Evolutionary conservation across 2,797 vertebrate genomes (phyloP), one percentile per base, ranked within the genome.

Genomic region (Brachyrhaphis roseni): DNA sequence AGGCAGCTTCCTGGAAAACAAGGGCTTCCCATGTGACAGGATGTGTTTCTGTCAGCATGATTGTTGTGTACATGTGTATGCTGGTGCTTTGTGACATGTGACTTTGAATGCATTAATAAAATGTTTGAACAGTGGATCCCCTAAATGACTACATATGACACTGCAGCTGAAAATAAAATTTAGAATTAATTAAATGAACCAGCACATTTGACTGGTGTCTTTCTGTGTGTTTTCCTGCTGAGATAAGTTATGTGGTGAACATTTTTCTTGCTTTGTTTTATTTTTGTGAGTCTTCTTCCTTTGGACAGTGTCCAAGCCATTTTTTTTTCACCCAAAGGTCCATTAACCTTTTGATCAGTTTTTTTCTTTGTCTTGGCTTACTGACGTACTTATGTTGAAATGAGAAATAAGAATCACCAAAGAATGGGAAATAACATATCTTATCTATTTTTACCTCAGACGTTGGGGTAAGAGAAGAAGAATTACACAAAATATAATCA

Each of bases 331-430:
- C 66, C 62, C n/a, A 79, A 77, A 78, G 72, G 86, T 90, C 74
- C 77, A 87, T 91, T 86, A 88, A 87, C 78, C 64, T 87, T 82
- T 89, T 47, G 75, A n/a, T 79, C 57, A 83, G 87, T 84, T 80
- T 73, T 80, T 75, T 82, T 82, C 53, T 64, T 82, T 70, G 74
- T 49, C 18, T 82, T 88, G 83, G 36, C 81, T 74, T 15, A 64
- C 6, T 10, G 34, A 26, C 73, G 78, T 78, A 74, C 90, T 86
- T 86, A 76, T 78, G 72, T 77, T 87, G 43, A 85, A 83, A 85
- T 75, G 79, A 90, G 84, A 78, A 79, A 71, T 79, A 45, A 47
- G 10, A 47, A 70, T 81, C 83, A 77, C 74, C 78, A 80, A 79
- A 78, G 45, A n/a, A 81, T 62, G 49, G 43, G 75, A 88, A 79